These are phyloP conservation scores for Atta texana DNA, from an alignment of 1,140 invertebrate genomes.

Conservation along the genomic window DNA sequence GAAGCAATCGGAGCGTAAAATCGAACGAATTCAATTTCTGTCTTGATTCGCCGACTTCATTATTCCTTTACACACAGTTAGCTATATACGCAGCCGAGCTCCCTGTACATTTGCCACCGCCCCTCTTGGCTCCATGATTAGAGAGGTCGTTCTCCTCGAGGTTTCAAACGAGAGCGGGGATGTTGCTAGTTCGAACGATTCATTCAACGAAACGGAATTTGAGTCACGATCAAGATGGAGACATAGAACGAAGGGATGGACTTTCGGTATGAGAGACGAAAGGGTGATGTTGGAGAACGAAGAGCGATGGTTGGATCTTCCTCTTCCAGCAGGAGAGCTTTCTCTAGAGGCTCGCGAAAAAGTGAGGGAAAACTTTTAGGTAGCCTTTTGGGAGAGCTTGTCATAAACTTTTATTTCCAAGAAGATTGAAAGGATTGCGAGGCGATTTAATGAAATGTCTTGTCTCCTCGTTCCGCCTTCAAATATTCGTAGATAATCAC, in stretches of 20 bases:
- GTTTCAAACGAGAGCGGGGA: not conserved
- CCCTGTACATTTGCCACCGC: slow-evolving; percentile 57
- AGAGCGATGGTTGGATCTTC: slow-evolving; percentile 23
- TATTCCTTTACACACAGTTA: slow-evolving; percentile 69
- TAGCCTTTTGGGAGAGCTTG: slow-evolving; percentile 51
- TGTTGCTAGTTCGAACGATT: slow-evolving; percentile 18
- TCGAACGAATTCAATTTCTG: slow-evolving; percentile 83
- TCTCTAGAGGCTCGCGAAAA: slow-evolving; percentile 22
- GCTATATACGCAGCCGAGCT: slow-evolving; percentile 66
- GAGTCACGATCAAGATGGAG: slow-evolving; percentile 66
- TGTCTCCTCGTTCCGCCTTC: not conserved
- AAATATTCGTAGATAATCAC: slow-evolving; percentile 1
- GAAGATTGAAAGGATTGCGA: slow-evolving; percentile 52
- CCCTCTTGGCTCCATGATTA: slow-evolving; percentile 14
- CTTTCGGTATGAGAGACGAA: slow-evolving; percentile 42
- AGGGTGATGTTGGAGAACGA: slow-evolving; percentile 35
- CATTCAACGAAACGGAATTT: slow-evolving; percentile 29
- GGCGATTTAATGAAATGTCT: slow-evolving; percentile 51
- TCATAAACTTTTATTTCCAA: slow-evolving; percentile 61
- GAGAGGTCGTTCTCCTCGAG: not conserved
- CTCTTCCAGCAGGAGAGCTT: not conserved
- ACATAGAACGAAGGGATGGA: slow-evolving; percentile 25
- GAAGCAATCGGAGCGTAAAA: slow-evolving; percentile 80
- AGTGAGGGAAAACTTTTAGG: slow-evolving; percentile 54
- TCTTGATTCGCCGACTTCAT: slow-evolving; percentile 81